phyloP scores from a whole-genome alignment of 1,140 invertebrate genomes.

The Drosophila malerkotliana region DNA sequence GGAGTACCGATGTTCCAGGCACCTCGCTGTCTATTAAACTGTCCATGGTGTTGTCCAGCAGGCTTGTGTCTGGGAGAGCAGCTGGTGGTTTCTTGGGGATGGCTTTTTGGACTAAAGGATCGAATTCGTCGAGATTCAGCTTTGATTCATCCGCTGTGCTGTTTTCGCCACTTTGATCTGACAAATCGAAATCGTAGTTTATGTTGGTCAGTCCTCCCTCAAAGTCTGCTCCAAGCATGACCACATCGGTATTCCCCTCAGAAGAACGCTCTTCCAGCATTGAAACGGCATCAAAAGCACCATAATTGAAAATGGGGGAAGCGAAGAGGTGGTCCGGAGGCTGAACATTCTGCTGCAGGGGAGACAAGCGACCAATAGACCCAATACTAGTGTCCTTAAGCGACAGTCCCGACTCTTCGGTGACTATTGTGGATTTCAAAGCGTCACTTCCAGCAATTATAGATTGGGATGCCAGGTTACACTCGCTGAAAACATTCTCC shows the following conservation, averaged over 20 bases:
- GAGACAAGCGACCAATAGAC: constrained; percentile 63
- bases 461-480: constrained; percentile 15
- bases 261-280: constrained; percentile 84
- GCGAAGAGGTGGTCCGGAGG: constrained; percentile 85
- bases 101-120: constrained; percentile 70
- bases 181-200: constrained; percentile 90
- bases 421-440: constrained; percentile 8
- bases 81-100: not conserved
- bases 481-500: constrained; percentile 57
- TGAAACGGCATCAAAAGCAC: constrained; percentile 85
- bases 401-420: constrained; percentile 42
- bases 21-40: constrained; percentile 85
- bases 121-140: constrained; percentile 83
- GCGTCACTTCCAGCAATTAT: constrained; percentile 9
- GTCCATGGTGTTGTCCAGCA: constrained; percentile 52
- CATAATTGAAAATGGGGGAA: constrained; percentile 85
- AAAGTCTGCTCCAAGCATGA: constrained; percentile 83
- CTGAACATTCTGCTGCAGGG: constrained; percentile 43
- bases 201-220: constrained; percentile 87
- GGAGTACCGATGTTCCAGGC: constrained; percentile 84
- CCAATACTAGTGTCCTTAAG: constrained; percentile 61
- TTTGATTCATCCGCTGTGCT: constrained; percentile 86
- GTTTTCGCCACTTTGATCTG: constrained; percentile 88
- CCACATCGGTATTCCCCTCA: constrained; percentile 86
- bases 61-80: constrained; percentile 16